These are phyloP conservation scores for Polia nebulosa DNA, from an alignment of 2,888 invertebrate genomes.

Conservation along the genomic window DNA sequence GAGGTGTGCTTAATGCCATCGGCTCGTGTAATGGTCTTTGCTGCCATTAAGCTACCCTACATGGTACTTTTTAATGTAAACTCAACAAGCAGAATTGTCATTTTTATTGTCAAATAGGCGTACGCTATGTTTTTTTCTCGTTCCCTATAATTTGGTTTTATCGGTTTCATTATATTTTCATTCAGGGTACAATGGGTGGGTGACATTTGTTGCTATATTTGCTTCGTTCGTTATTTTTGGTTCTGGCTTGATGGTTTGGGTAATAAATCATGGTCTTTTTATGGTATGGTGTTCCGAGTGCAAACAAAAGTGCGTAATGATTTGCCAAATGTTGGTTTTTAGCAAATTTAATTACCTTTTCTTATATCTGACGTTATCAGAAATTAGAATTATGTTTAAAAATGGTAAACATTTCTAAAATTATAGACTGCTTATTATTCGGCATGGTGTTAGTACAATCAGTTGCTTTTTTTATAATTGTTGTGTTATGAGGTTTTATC, in stretches of 20 bases:
- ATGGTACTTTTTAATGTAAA: slow-evolving; percentile 84
- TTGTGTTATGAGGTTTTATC: too few relatives aligned
- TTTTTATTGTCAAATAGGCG: slow-evolving; percentile 84
- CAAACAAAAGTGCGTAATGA: slow-evolving; percentile 43
- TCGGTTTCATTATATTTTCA: slow-evolving; percentile 84
- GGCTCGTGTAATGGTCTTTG: slow-evolving; percentile 83
- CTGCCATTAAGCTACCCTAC: slow-evolving; percentile 85
- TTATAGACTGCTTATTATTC: not conserved
- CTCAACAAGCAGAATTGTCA: slow-evolving; percentile 84
- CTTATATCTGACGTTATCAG: not conserved
- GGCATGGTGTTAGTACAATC: too few relatives aligned
- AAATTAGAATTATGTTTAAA: not conserved
- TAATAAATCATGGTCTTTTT: slow-evolving; percentile 62
- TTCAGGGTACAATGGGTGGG: slow-evolving; percentile 70
- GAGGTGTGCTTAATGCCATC: slow-evolving; percentile 85
- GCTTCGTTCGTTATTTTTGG: slow-evolving; percentile 53
- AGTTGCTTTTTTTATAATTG: too few relatives aligned
- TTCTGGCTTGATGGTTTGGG: slow-evolving; percentile 44
- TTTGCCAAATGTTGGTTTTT: slow-evolving; percentile 49
- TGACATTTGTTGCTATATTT: slow-evolving; percentile 71
- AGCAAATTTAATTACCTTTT: not conserved
- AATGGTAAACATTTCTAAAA: not conserved
- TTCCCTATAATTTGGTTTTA: slow-evolving; percentile 81
- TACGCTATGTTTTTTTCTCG: slow-evolving; percentile 77
- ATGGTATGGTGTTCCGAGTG: slow-evolving; percentile 20